A percentile compares a stretch with the other conserved stretches of the same genome.
phyloP scores from a whole-genome alignment of 2,888 invertebrate species.

The Bursaphelenchus okinawaensis region DNA sequence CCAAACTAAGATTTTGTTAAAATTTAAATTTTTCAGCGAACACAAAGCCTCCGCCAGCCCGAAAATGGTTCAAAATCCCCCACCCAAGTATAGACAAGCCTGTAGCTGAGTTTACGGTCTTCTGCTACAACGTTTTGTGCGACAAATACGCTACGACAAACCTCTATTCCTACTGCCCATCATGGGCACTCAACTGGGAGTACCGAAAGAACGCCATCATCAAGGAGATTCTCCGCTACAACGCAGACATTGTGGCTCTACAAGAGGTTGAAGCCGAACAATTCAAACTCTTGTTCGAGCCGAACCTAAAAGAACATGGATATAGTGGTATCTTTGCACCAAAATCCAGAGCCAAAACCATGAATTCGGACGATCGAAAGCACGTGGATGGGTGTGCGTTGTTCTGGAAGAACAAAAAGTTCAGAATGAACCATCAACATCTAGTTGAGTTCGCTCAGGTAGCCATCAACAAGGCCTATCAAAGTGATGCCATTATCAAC shows the following conservation, averaged over 20 bases:
- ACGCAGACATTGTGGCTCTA: conserved; percentile 91
- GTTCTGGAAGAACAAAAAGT: conserved; percentile 73
- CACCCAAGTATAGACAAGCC: conserved; percentile 49
- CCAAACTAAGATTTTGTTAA: too few relatives aligned
- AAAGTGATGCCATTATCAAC: conserved; percentile 73
- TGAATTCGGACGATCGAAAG: conserved; percentile 91
- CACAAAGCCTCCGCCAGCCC: conserved; percentile 24
- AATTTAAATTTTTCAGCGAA: conserved; percentile 16
- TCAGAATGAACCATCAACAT: conserved; percentile 86
- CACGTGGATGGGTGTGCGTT: conserved; percentile 99
- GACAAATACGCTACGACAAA: conserved; percentile 97
- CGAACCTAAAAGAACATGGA: conserved; percentile 80
- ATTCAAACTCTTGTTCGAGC: conserved; percentile 90
- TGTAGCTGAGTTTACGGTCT: conserved; percentile 75
- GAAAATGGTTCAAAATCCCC: conserved; percentile 41
- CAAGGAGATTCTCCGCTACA: conserved; percentile 83
- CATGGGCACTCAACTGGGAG: conserved; percentile 97
- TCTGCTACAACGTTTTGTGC: conserved; percentile 98
- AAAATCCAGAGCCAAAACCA: conserved; percentile 94
- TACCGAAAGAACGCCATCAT: conserved; percentile 94
- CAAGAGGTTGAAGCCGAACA: conserved; percentile 99
- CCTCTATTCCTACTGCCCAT: conserved; percentile 96
- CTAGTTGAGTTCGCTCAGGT: conserved; percentile 73
- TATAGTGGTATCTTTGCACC: conserved; percentile 88
- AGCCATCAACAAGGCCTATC: conserved; percentile 96